Conservation (phyloP, 2,797 vertebrate species). For the Centroberyx gerrardi region DNA sequence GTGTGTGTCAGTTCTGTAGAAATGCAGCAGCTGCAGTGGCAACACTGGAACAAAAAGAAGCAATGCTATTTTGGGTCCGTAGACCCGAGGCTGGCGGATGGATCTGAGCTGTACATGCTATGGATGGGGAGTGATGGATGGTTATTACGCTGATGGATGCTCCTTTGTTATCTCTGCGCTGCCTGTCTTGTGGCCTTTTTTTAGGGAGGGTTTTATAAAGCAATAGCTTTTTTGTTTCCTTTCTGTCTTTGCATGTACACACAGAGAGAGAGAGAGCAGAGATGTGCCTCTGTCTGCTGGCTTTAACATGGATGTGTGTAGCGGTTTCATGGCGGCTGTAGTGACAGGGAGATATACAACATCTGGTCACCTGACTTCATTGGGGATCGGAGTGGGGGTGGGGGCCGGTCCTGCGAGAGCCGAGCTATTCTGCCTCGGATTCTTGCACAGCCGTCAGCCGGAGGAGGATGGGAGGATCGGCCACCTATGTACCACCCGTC, state of each 20-base stretch:
- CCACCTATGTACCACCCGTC: slow-evolving; percentile 25
- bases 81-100: slow-evolving; percentile 69
- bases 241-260: slow-evolving; percentile 25
- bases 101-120: slow-evolving; percentile 65
- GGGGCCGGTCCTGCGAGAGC: slow-evolving; percentile 74
- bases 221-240: slow-evolving; percentile 41
- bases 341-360: slow-evolving; percentile 83
- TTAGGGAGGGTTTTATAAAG: slow-evolving; percentile 36
- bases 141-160: slow-evolving; percentile 70
- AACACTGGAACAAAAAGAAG: slow-evolving; percentile 75
- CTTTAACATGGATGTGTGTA: slow-evolving; percentile 71
- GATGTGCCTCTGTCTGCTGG: slow-evolving; percentile 49
- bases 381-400: slow-evolving; percentile 77
- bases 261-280: slow-evolving; percentile 21
- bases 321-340: slow-evolving; percentile 78
- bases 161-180: slow-evolving; percentile 80
- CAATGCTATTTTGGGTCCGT: slow-evolving; percentile 77
- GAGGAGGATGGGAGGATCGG: slow-evolving; percentile 52
- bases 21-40: slow-evolving; percentile 84
- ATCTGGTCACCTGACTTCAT: slow-evolving; percentile 85
- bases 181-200: slow-evolving; percentile 56
- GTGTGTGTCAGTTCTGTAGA: slow-evolving; percentile 64
- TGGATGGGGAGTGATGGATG: slow-evolving; percentile 61
- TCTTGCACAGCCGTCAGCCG: slow-evolving; percentile 57
- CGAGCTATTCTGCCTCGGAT: slow-evolving; percentile 69